phyloP scores from a whole-genome alignment of 2,113 vertebrate genomes.

The Poeciliopsis prolifica region DNA sequence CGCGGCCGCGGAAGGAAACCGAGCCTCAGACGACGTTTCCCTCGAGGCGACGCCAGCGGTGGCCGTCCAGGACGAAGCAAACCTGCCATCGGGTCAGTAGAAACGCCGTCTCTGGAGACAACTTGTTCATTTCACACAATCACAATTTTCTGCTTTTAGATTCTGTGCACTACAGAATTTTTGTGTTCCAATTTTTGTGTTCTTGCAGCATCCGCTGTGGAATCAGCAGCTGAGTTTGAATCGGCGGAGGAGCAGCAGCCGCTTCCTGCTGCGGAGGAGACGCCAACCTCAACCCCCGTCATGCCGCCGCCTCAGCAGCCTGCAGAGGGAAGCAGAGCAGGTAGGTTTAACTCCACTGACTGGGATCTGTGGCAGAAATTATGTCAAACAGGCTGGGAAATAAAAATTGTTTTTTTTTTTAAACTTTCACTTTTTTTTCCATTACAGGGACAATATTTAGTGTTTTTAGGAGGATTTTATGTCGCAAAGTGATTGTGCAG shows the following conservation, averaged over 20 bases:
- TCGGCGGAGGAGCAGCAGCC: not conserved
- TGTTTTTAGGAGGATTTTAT: no score
- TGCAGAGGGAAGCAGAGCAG: constrained; percentile 27
- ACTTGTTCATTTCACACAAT: not conserved
- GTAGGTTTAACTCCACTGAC: constrained; percentile 22
- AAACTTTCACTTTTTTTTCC: no score
- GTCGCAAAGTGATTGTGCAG: no score
- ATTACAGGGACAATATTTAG: no score
- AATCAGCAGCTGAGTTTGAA: constrained; percentile 9
- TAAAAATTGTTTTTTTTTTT: no score
- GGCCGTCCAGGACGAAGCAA: not conserved
- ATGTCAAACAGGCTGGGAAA: not conserved
- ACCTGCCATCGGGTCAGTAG: no score
- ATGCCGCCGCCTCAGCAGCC: constrained; percentile 24
- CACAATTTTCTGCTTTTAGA: no score
- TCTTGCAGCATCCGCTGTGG: constrained; percentile 27
- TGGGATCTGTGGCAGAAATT: not conserved
- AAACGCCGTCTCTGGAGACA: not conserved
- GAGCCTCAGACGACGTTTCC: not conserved
- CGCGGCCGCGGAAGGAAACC: not conserved
- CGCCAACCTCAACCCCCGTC: not conserved
- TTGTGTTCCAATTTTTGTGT: no score
- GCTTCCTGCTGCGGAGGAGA: constrained; percentile 24
- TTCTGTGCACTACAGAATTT: no score
- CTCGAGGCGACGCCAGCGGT: constrained; percentile 7